Evolutionary conservation across 2,113 vertebrate species (phyloP).

Genomic region (Hyperopisus bebe): DNA sequence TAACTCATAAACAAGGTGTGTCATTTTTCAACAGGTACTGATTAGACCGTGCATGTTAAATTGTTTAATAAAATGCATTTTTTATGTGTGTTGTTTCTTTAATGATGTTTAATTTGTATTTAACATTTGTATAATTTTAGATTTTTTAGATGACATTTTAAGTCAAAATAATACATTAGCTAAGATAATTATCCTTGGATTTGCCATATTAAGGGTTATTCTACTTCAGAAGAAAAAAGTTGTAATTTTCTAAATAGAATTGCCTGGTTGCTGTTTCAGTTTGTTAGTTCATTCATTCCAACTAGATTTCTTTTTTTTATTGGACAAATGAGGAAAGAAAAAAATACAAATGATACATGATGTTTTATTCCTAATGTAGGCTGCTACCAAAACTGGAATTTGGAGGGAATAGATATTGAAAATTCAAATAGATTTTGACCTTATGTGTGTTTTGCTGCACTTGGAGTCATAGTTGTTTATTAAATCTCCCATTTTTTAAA

Average conservation of each 20-base stretch:
- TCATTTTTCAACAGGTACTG: neutral
- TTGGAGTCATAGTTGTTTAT: neutral
- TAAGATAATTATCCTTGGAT: neutral
- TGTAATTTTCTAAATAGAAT: neutral
- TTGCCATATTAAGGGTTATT: neutral
- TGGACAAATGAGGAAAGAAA: neutral
- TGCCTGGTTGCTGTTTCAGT: neutral
- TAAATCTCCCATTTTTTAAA: neutral
- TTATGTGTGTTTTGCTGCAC: neutral
- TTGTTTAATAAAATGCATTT: neutral
- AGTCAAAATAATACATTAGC: neutral
- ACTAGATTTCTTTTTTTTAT: neutral
- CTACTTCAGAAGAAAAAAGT: neutral
- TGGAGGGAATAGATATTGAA: neutral
- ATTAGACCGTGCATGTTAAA: neutral
- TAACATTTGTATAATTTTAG: neutral
- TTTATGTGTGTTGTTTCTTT: neutral
- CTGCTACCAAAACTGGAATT: neutral
- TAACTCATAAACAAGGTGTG: neutral
- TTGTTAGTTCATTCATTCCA: neutral
- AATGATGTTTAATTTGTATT: neutral
- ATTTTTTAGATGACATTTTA: neutral
- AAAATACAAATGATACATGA: neutral
- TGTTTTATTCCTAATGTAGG: neutral
- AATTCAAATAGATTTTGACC: neutral